Evolutionary conservation across 2,797 vertebrate genomes (phyloP), one percentile per base, ranked within the genome.

Genomic region (Calcarius lapponicus): DNA sequence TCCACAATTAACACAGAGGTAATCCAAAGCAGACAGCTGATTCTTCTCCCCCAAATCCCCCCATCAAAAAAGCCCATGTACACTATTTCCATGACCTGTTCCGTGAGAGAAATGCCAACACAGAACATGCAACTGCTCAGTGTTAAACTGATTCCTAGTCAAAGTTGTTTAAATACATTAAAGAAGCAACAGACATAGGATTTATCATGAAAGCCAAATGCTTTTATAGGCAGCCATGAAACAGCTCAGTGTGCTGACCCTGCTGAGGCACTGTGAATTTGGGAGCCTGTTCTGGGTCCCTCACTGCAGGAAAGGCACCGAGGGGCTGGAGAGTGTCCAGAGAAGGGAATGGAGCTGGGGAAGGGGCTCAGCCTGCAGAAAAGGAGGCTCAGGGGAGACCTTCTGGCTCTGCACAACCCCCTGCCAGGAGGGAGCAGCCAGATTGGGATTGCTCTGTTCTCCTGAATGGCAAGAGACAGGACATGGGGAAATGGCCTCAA

Each of bases 331-430:
- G 17, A 1, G 1, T 18, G n/a, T 47, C n/a, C 54, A 74, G n/a
- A 53, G 61, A 47, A 61, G 20, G 20, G 17, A 51, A 17, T 0
- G 0, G 53, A 26, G 24, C 45, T 40, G n/a, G 45, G 18, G 17
- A 51, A 66, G 25, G 53, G n/a, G 1, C 26, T 54, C 34, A 61
- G 21, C 26, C 20, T 47, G 47, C 10, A 80, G 47, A n/a, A 73
- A 38, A 45, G 24, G 9, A 72, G 28, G 17, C 17, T 34, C 17
- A 25, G 29, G n/a, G 13, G 22, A 2, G 7, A 66, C 53, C 29
- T 53, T 53, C 17, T 29, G 1, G 3, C 8, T 47, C 40, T 47
- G 1, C 1, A 40, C 9, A 51, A 9, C 17, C 60, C 6, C 28
- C 61, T 47, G 40, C 3, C 12, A 31, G 20, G 11, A 74, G 21